Percentiles rank a stretch among this genome's conserved stretches.
Evolutionary conservation across 2,888 invertebrate species (phyloP).

Genomic region (Drosophila antonietae): DNA sequence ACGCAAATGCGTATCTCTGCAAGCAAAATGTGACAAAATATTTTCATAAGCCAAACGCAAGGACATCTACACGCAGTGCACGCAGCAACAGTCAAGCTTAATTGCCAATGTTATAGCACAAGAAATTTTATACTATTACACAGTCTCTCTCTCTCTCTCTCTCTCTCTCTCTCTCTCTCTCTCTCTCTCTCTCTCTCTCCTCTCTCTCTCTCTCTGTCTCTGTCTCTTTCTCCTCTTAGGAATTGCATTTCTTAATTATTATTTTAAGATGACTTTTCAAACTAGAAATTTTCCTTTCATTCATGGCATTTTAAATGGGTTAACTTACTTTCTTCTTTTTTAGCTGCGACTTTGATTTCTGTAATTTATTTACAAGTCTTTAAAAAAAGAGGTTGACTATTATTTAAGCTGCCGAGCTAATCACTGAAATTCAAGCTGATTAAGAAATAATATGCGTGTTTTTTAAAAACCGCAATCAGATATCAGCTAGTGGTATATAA

Average conservation of each 20-base stretch:
- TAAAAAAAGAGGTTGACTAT: no score
- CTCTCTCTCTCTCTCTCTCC: background rate
- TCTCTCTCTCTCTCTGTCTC: no score
- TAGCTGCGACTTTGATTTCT: background rate
- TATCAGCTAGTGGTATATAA: background rate
- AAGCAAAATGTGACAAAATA: constrained; percentile 5
- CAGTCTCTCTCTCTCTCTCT: background rate
- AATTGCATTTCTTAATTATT: background rate
- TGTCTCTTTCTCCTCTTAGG: no score
- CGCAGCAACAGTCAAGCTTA: constrained; percentile 6
- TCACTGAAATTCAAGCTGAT: background rate
- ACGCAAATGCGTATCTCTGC: constrained; percentile 39
- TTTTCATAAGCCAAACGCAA: constrained; percentile 30
- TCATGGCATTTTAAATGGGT: background rate
- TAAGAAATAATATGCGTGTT: background rate
- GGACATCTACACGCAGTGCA: constrained; percentile 17
- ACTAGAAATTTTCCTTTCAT: background rate
- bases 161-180: background rate
- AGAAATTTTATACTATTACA: background rate
- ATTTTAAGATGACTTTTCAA: background rate
- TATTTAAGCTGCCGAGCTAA: no score
- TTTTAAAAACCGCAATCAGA: background rate
- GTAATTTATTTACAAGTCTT: background rate
- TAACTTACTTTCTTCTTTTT: background rate
- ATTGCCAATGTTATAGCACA: constrained; percentile 9